Evolutionary conservation across 2,113 vertebrate species (phyloP).

Genomic region (Orthonyx spaldingii): DNA sequence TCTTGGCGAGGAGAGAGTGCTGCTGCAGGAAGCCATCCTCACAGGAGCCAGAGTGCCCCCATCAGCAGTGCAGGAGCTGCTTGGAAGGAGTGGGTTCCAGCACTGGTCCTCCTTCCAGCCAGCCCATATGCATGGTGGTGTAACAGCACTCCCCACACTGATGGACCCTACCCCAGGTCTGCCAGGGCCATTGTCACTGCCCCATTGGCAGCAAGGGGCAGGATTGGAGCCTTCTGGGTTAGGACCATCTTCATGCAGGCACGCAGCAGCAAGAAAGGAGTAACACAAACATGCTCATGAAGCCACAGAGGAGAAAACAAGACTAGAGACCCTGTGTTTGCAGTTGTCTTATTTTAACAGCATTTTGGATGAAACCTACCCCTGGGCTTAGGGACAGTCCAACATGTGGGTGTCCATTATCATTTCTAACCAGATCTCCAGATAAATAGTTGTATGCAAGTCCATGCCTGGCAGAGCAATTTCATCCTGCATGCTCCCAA

Average conservation of each 20-base stretch:
- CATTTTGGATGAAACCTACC: not conserved
- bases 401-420: not conserved
- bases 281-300: not conserved
- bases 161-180: rapidly evolving
- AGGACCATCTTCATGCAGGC: not conserved
- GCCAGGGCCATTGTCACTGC: rapidly evolving
- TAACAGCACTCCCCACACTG: not conserved
- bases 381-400: not conserved
- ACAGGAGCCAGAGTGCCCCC: not conserved
- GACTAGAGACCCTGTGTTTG: not conserved
- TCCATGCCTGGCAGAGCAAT: not conserved
- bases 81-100: not conserved
- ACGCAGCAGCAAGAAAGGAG: not conserved
- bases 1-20: not conserved
- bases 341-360: not conserved
- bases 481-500: not conserved
- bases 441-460: not conserved
- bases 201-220: rapidly evolving
- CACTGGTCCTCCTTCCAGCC: rapidly evolving
- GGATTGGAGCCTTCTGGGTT: not conserved
- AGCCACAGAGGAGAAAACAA: not conserved
- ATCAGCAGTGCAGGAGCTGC: rapidly evolving
- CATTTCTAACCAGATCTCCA: not conserved
- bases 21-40: not conserved
- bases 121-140: rapidly evolving